Base-by-base conservation (phyloP, 2,797 vertebrate species). In the Bradypodion ventrale region DNA sequence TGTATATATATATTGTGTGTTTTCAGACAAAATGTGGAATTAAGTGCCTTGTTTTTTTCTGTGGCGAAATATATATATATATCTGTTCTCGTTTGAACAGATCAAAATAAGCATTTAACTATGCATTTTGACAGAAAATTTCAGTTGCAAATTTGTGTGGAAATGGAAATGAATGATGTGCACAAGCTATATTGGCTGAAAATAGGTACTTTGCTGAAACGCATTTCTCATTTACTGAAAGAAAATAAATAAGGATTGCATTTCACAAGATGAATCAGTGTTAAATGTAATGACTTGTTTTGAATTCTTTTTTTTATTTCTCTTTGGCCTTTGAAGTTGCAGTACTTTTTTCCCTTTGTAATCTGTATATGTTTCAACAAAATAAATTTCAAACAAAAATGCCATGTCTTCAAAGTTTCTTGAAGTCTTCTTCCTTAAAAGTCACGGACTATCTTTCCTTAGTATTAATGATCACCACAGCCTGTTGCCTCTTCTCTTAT, bases 401-500 rank as follows among this genome's bases (percentile, higher is more conserved):
- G 59, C 3, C 10, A 2, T 42, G n/a, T 52, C 52, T 42, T 52
- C 44, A 66, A 35, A 29, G 32, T 46, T 80, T 37, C 25, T 52
- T 21, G 40, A 23, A 56, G 42, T 78, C 42, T 78, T 19, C 23
- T 59, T 27, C 13, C 21, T 70, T 27, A 40, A 5, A 29, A 69
- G 25, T 70, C 52, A 59, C 29, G 62, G 23, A 16, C 13, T 87
- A 10, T 73, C 76, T 89, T 87, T 87, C 80, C 85, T 62, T 87
- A 78, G 84, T 0, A 0, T 63, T 65, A 75, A 72, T 80, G 93
- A 87, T 81, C 80, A 88, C 75, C 37, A 16, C 19, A 83, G 78
- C 76, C 46, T 89, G 46, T 85, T 87, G 85, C 81, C 76, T 92
- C 87, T 75, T 69, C 88, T 89, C 29, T 68, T 89, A 37, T 83